Evolutionary conservation across 2,888 invertebrate genomes (phyloP).

Genomic region (Crocallis elinguaria): DNA sequence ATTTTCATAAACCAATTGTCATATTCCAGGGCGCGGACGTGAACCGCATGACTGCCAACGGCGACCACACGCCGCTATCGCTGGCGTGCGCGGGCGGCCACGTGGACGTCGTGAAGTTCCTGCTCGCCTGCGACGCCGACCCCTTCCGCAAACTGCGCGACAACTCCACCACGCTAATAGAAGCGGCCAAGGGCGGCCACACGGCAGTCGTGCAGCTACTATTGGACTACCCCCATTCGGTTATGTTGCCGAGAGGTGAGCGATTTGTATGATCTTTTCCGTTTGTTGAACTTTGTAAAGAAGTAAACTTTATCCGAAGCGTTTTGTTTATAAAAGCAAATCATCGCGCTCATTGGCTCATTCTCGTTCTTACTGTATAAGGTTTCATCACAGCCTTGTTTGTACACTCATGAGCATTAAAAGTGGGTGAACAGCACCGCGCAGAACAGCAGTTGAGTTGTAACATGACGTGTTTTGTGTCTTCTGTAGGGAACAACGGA

Average conservation of each 20-base stretch:
- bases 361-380: no score
- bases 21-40: conserved; percentile 71
- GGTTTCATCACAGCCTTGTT: no score
- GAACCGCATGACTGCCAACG: conserved; percentile 92
- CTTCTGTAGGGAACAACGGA: conserved; percentile 32
- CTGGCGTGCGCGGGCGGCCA: conserved; percentile 99
- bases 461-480: background rate
- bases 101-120: conserved; percentile 95
- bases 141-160: conserved; percentile 99
- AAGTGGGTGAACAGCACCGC: no score
- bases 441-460: no score
- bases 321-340: no score
- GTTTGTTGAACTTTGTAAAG: no score
- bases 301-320: no score
- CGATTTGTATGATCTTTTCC: background rate
- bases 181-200: conserved; percentile 99
- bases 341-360: no score
- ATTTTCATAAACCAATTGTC: background rate
- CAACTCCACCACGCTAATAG: conserved; percentile 99
- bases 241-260: conserved; percentile 87
- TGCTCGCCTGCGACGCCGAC: conserved; percentile 96
- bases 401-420: no score
- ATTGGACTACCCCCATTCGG: conserved; percentile 96
- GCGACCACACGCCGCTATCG: conserved; percentile 98
- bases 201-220: conserved; percentile 97